Evolutionary conservation across 2,113 vertebrate species (phyloP), one percentile per base, ranked within the genome.

Genomic region (Neotragus moschatus): DNA sequence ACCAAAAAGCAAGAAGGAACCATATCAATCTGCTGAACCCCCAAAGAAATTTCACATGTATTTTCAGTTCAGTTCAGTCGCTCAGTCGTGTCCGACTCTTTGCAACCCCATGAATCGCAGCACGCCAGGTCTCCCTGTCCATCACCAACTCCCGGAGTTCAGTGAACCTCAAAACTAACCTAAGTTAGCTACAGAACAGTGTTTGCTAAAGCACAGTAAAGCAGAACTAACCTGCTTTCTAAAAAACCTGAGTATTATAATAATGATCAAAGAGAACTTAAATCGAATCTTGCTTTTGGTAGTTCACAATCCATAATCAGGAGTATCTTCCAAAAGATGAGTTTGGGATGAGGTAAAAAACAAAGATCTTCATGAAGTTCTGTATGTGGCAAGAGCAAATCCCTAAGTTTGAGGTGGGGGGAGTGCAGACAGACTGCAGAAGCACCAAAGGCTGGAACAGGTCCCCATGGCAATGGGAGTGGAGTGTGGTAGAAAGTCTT

Each of bases 301-400:
- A 91, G 79, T 49, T 88, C 82, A 85, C 36, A 92, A 66, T 93
- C 60, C 8, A 96, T 75, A 91, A 92, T 90, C 58, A 96, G 58
- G 45, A 87, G 19, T 92, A 11, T 85, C 85, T 90, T 97, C 92
- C 60, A 33, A 25, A 89, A 88, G 43, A 61, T 93, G 43, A 93
- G 10, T 88, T 77, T 93, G 36, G 33, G 33, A 56, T 79, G 51
- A 82, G 51, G 80, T 53, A 16, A 36, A 55, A 81, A 82, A 82
- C 6, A 36, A 36, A 82, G 6, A 55, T 36, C 51, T 55, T 36
- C n/a, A 26, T 91, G 53, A 88, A 88, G 25, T 3, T 85, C 60
- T 81, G 1, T 47, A 16, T 89, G 36, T 79, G 56, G 7, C 25
- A 87, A 92, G 33, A 84, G 30, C 9, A 66, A 80, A 66, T 30